Base-by-base conservation (phyloP, 2,888 invertebrate genomes). In the Mallateleia sp. region DNA sequence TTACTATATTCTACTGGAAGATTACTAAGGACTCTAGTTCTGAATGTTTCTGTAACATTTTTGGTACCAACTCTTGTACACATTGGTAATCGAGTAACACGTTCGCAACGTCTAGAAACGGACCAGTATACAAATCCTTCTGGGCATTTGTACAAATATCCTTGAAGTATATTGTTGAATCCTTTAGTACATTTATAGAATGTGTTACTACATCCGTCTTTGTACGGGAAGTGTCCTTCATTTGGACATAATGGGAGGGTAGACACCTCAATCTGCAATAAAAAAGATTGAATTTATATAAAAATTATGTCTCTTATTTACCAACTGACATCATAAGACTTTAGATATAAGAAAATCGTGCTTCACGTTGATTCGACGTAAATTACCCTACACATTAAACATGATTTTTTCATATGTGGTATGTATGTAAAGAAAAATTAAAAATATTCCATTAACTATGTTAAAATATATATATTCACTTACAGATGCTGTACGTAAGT, bases 111-210 rank as follows among this genome's bases (percentile, higher is more conserved):
- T 94, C 97, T 96, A 90, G 97, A 98, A 4, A 97, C 96, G 54
- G 97, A 96, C 97, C 98, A 98, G 93, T 97, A 98, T 5, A 97
- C 96, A 91, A 96, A 98, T 54, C 97, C 97, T 91, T 96, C 95
- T 0, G 98, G 98, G 95, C 98, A 98, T 92, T 97, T 97, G 94
- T 97, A 97, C 15, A 98, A 95, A 91, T 96, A 96, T 18, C 97
- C 98, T 94, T 97, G 96, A 89, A 97, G 93, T 71, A 95, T 96
- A 38, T 94, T 93, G 58, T 95, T 96, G 1, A 95, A 93, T 15
- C 95, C 94, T 90, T 95, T 95, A 91, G 95, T 95, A 94, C 98
- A 98, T 95, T 97, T 98, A 64, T 97, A 95, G 93, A 98, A 98
- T 15, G 96, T 96, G 88, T 96, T 96, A 32, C 97, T 96, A 93